Percentiles rank a stretch among this genome's conserved stretches.
These are phyloP conservation scores for mouse (Mus musculus) DNA, from an alignment of 2,113 vertebrate species.

Conservation along the genomic window GRCm39 chr8:45441001-45441500, in stretches of 20 bases:
- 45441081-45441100: not conserved
- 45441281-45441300: not conserved
- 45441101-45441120: not conserved
- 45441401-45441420: not conserved
- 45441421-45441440: not conserved
- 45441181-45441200: not conserved
- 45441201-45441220: not conserved
- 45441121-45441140: not conserved
- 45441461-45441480: not conserved
- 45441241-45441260: not conserved
- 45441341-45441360: rapidly evolving
- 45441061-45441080: not conserved
- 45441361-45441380: not conserved
- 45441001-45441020: not conserved
- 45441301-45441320: not conserved
- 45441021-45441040: not conserved
- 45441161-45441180: constrained; percentile 2
- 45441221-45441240: not conserved
- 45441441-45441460: not conserved
- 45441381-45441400: no score
- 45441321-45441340: not conserved
- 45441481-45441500: not conserved
- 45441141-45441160: rapidly evolving
- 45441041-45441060: not conserved
- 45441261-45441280: not conserved